A percentile compares a stretch with the other conserved stretches of the same genome.
These are phyloP conservation scores for Neosilurus mollespiculum DNA, from an alignment of 2,797 vertebrate species.

Conservation along the genomic window DNA sequence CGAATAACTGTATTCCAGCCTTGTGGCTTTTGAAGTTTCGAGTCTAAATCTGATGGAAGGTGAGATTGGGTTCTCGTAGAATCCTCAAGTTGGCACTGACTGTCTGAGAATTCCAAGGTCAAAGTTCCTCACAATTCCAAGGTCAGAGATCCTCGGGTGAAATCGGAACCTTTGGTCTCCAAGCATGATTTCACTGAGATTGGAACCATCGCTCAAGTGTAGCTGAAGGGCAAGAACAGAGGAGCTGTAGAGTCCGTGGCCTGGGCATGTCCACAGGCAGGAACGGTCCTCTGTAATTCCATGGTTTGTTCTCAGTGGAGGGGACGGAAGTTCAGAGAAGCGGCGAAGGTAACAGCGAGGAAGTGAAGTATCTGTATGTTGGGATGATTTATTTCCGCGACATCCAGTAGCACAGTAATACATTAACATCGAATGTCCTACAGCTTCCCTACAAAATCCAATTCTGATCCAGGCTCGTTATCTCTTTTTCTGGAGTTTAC, in stretches of 20 bases:
- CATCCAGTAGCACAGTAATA: slow-evolving; percentile 19
- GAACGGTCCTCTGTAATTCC: background rate
- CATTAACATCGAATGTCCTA: background rate
- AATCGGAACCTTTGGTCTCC: background rate
- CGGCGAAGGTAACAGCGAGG: background rate
- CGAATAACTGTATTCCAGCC: background rate
- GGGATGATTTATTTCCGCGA: slow-evolving; percentile 13
- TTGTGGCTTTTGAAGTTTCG: background rate
- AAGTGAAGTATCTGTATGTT: background rate
- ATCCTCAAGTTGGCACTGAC: background rate
- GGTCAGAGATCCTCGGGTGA: background rate
- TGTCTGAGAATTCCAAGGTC: background rate
- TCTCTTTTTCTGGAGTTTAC: background rate
- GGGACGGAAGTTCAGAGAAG: background rate
- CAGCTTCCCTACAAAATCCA: background rate
- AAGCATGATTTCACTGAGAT: background rate
- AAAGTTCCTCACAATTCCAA: background rate
- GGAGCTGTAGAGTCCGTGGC: background rate
- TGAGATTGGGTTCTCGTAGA: background rate
- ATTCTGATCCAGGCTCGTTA: background rate
- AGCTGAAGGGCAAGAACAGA: background rate
- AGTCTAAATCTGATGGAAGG: background rate
- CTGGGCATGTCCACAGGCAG: background rate
- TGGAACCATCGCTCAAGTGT: background rate
- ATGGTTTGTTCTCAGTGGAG: background rate